Evolutionary conservation across 1,140 invertebrate genomes (phyloP), one percentile per base, ranked within the genome.

Genomic region (Drosophila littoralis): DNA sequence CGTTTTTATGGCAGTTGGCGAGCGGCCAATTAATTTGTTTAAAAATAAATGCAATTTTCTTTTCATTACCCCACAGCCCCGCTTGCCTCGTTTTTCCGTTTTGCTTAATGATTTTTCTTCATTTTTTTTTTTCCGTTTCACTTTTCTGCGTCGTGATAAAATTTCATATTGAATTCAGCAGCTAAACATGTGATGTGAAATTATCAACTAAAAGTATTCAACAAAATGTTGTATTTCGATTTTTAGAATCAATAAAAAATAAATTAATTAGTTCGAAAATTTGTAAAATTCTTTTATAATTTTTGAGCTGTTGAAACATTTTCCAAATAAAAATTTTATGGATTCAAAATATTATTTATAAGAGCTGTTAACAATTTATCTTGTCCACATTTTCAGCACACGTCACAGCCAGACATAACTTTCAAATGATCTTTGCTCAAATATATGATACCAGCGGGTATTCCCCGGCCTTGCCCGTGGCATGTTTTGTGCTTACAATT

Each of bases 1-100:
- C 84, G 83, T 88, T 88, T 86, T 88, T 88, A 88, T 88, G 84
- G 77, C 77, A 75, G 52, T 78, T 88, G 83, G 83, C 79, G 12
- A 38, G 54, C 50, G 40, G 58, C 83, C 83, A 88, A 88, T 88
- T 89, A 88, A 88, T 77, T 77, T 74, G 70, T 83, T 77, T 89
- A 88, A 83, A 88, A 88, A 88, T 88, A 88, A 86, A 88, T 88
- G 48, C 75, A 68, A 76, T 72, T 73, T 64, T 58, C 45, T 68
- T 82, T 60, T 61, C 75, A 60, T 57, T 50, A 0, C 35, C 60
- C 59, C 65, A 5, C 45, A 22, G 57, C 38, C 64, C 36, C 7
- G 8, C 8, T 52, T 71, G 8, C 55, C 40, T 52, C 13, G 17
- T 40, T 63, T 58, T 73, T 63, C 28, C 35, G n/a, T 74, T 60